Conservation (phyloP, 2,888 invertebrate species). For the Xestia c-nigrum region DNA sequence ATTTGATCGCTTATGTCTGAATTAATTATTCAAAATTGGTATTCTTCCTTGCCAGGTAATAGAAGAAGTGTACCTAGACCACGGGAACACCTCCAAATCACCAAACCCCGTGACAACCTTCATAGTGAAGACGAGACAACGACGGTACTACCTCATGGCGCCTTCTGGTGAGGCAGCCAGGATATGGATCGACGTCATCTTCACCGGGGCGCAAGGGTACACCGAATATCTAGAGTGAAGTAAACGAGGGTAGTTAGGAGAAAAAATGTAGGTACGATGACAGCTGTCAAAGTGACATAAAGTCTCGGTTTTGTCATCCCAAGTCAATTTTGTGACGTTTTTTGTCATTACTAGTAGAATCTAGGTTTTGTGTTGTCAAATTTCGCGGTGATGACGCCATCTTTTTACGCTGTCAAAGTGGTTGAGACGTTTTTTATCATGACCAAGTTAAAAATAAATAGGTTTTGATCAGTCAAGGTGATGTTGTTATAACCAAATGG, state of each 20-base stretch:
- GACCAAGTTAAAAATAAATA: background rate
- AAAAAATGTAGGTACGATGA: constrained; percentile 20
- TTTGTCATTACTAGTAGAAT: constrained; percentile 10
- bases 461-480: background rate
- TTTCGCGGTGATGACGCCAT: background rate
- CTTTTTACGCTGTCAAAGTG: background rate
- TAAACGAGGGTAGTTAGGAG: constrained; percentile 5
- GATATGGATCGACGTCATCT: constrained; percentile 99
- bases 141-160: constrained; percentile 97
- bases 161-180: constrained; percentile 98
- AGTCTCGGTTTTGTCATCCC: background rate
- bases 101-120: constrained; percentile 98
- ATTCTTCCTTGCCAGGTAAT: constrained; percentile 92
- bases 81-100: constrained; percentile 97
- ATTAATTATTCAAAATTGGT: no score
- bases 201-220: constrained; percentile 98
- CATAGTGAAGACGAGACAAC: constrained; percentile 97
- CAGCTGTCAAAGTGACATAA: constrained; percentile 38
- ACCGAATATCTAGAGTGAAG: constrained; percentile 84
- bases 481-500: background rate
- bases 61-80: constrained; percentile 99
- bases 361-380: constrained; percentile 10
- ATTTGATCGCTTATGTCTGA: no score
- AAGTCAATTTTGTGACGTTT: constrained; percentile 8
- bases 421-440: background rate